Evolutionary conservation across 2,113 vertebrate genomes (phyloP), one percentile per base, ranked within the genome.

Genomic region (Pachyramphus minor): DNA sequence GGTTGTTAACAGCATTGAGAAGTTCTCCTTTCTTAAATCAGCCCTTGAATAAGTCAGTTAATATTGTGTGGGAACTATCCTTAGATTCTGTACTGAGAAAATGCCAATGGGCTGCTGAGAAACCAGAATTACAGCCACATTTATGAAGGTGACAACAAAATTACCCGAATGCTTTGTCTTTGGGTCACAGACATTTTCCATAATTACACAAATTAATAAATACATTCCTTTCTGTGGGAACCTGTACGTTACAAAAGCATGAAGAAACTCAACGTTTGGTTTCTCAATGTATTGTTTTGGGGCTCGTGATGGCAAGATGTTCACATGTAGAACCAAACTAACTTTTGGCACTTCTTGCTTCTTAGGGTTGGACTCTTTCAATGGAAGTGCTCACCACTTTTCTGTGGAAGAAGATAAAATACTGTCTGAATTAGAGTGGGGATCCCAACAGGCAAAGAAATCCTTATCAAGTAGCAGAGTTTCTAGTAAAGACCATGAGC

Each of bases 321-420:
- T 94, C 28, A 37, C 28, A 49, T 7, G 11, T 79, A 33, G 25
- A 69, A 60, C 24, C 41, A 85, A 59, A 30, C 16, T 58, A 86
- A 50, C 58, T 90, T 91, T 15, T 89, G 23, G 50, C 66, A 60
- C 52, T 93, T 96, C 24, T 93, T 73, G 14, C 14, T 86, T 95
- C 81, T 45, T 91, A 98, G 98, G 95, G 63, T 89, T 97, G 87
- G 97, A 98, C 31, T 90, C 97, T 49, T 89, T 97, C 53, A 92
- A 17, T 75, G 98, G 98, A 89, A 98, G 96, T 90, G 77, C 91
- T 96, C 96, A 95, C 59, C 98, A 97, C 84, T 97, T 90, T 53
- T 94, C 98, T 67, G 83, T 97, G 35, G 98, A 98, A 76, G 98
- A 98, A 67, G 98, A 98, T 76, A 98, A 98, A 94, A 93, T 96